Base-by-base conservation (phyloP, 92 coral and sea anemone genomes). In the Phymanthus crucifer region DNA sequence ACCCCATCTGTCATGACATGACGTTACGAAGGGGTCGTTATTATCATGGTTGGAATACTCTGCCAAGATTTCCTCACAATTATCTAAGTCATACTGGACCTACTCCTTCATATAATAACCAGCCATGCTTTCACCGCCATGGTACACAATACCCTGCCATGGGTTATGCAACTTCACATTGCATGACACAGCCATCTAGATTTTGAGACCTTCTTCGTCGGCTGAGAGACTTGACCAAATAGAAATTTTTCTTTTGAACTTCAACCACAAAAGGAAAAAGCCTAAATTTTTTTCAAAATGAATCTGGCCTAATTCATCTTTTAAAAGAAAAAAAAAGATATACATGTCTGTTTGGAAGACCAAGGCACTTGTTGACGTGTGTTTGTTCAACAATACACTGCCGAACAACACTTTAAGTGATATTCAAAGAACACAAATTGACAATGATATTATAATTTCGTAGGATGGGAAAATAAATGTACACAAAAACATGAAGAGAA, bases 1-100 rank as follows among this genome's bases (percentile, higher is more conserved):
- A 89, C 72, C 93, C 93, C 4, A 77, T 77, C 17, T 77, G 57
- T 40, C 81, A 70, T 13, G 81, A 77, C 40, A 34, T 77, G 21
- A 1, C 73, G 17, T 76, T 75, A 27, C 46, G 81, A 19, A 26
- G 72, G 29, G 32, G 68, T 3, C 68, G 9, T 61, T 27, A 29
- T 1, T 27, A 13, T 61, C 34, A 61, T 61, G 34, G 68, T 6
- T 61, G 68, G 68, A 61, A 61, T 61, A 61, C 32, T 27, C 34
- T 61, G 34, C 34, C 68, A 11, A 14, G 68, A 17, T 61, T 61
- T 61, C 68, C 68, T 61, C 68, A 61, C 17, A 61, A 27, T 18
- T 29, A 24, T 24, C 1, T n/a, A 26, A 13, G 34, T 29, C 81
- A 47, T 26, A 27, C 10, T 16, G 72, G 61, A 23, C 72, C 71